phyloP scores from a whole-genome alignment of 1,140 invertebrate genomes.

The Leucophenga varia region DNA sequence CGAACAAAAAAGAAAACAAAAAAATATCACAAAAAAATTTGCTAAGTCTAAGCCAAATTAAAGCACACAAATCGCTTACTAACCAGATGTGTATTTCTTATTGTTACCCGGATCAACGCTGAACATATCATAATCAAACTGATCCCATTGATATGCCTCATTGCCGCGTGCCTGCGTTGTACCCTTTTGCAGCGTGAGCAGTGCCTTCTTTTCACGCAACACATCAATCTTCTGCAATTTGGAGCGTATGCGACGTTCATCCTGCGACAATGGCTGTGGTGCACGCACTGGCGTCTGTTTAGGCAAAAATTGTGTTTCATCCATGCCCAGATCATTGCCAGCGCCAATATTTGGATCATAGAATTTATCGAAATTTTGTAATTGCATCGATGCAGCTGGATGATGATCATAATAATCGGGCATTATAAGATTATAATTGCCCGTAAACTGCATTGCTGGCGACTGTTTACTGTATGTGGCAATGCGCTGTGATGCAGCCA shows the following conservation, averaged over 20 bases:
- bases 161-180: constrained; percentile 28
- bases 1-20: constrained; percentile 20
- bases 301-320: constrained; percentile 38
- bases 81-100: constrained; percentile 39
- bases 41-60: constrained; percentile 3
- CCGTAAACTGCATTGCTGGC: constrained; percentile 16
- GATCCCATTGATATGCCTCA: constrained; percentile 40
- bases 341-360: constrained; percentile 30
- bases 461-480: constrained; percentile 26
- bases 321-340: constrained; percentile 38
- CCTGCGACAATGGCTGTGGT: constrained; percentile 27
- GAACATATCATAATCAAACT: constrained; percentile 49
- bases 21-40: constrained; percentile 19
- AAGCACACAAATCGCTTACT: neutral
- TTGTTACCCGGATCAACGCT: constrained; percentile 40
- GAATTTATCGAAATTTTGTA: constrained; percentile 47
- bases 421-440: constrained; percentile 47
- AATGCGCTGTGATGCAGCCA: constrained; percentile 18
- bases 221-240: constrained; percentile 28
- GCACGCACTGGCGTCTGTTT: constrained; percentile 23
- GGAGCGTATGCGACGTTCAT: constrained; percentile 30
- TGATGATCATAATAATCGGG: constrained; percentile 47
- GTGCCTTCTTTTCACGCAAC: constrained; percentile 23
- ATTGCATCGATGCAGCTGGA: constrained; percentile 43
- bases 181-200: constrained; percentile 42